phyloP scores from a whole-genome alignment of 2,797 vertebrate species.

The Vespertilio murinus region DNA sequence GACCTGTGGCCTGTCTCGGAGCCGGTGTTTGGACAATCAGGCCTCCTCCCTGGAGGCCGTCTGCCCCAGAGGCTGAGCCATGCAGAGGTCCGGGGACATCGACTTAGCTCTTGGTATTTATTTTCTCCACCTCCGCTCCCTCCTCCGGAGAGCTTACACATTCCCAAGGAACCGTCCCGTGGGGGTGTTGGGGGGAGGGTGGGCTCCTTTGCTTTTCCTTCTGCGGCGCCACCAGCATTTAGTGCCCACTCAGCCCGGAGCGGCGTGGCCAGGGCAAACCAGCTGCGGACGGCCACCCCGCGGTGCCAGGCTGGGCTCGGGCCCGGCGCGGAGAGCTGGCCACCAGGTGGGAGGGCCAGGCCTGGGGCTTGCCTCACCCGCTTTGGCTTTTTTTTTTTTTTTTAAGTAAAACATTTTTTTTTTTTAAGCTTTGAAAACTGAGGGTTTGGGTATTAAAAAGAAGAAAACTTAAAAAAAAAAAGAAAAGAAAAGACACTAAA shows the following conservation, averaged over 20 bases:
- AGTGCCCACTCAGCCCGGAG: not conserved
- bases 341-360: not conserved
- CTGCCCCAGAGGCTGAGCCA: not conserved
- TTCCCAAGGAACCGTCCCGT: constrained; percentile 34
- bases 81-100: constrained; percentile 33
- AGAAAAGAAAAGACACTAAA: constrained; percentile 52
- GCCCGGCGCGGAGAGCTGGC: not conserved
- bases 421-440: constrained; percentile 60
- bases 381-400: constrained; percentile 70
- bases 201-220: not conserved
- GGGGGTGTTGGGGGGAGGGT: not conserved
- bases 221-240: not conserved
- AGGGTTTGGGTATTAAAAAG: constrained; percentile 74
- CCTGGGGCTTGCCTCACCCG: constrained; percentile 44
- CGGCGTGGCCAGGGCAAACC: not conserved
- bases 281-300: not conserved
- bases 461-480: constrained; percentile 55
- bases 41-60: constrained; percentile 1
- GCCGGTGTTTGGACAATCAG: constrained; percentile 58
- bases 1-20: not conserved
- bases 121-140: not conserved
- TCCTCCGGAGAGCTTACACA: constrained; percentile 52
- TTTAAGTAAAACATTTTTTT: constrained; percentile 28
- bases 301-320: not conserved
- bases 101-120: constrained; percentile 68